These are phyloP conservation scores for Antheraea yamamai DNA, from an alignment of 2,888 invertebrate genomes.

Conservation along the genomic window DNA sequence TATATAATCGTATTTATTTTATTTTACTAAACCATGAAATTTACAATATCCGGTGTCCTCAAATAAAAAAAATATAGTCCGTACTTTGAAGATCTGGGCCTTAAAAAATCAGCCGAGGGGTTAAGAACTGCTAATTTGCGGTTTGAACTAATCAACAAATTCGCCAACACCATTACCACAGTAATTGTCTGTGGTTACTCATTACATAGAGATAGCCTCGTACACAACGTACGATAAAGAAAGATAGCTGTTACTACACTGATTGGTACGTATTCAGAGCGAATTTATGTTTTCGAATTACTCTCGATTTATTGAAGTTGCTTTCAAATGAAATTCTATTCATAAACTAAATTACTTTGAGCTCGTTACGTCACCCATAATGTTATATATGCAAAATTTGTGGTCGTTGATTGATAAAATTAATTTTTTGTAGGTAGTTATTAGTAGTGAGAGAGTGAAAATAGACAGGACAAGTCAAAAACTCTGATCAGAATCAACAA, in stretches of 20 bases:
- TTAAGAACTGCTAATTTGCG: neutral
- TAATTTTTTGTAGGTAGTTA: neutral
- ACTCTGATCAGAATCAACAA: too few relatives aligned
- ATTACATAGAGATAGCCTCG: neutral
- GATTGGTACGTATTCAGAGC: constrained; percentile 1
- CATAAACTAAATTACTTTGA: neutral
- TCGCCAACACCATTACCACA: neutral
- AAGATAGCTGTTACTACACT: neutral
- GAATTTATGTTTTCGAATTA: constrained; percentile 4
- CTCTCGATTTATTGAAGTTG: neutral
- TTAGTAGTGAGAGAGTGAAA: too few relatives aligned
- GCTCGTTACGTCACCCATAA: neutral
- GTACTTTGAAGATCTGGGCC: too few relatives aligned
- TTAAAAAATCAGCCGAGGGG: too few relatives aligned
- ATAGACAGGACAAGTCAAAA: too few relatives aligned
- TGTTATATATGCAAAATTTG: neutral
- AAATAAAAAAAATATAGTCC: too few relatives aligned
- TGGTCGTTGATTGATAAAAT: neutral
- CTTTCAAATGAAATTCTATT: neutral
- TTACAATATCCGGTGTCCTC: too few relatives aligned
- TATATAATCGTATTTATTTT: too few relatives aligned
- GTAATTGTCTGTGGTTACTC: neutral
- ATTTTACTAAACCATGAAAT: too few relatives aligned
- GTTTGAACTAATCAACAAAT: neutral
- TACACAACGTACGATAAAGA: neutral